Evolutionary conservation across 2,888 invertebrate species (phyloP), one percentile per base, ranked within the genome.

Genomic region (Anoncus sp.): DNA sequence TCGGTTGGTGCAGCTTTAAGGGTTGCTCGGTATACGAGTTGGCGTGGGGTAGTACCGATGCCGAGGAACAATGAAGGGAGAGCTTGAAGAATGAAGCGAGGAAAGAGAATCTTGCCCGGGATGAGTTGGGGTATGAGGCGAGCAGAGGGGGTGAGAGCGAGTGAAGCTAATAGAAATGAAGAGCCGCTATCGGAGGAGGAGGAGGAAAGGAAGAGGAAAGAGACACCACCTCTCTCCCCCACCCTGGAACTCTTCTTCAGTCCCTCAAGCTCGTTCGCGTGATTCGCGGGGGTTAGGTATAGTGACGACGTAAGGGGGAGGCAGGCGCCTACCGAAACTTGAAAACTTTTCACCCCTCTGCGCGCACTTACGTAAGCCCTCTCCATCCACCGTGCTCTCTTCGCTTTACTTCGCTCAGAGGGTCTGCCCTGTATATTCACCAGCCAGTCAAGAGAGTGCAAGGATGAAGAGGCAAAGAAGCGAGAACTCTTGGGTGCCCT

Each of bases 101-200:
- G 77, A 77, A 76, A 53, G 77, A 76, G 76, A 67, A n/a, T n/a
- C n/a, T n/a, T n/a, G n/a, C 76, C 69, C 38, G 53, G n/a, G 59
- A 31, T 18, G 16, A 22, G 31, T 10, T 10, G 22, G 14, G 31
- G 70, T n/a, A 14, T 24, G 51, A 14, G 51, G 51, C 3, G 18
- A 31, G 45, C 27, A 14, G 18, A 45, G 31, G 65, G 40, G 65
- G 31, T 22, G 53, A 80, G 75, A 82, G 82, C 81, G 84, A 81
- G 83, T 66, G 81, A 84, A 81, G 86, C 84, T 87, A 88, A 87
- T 88, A 87, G 88, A 88, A 88, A 87, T 84, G 86, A 87, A 87
- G 87, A 85, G 87, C 83, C 51, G 82, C 83, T 85, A 85, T 87
- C 88, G 85, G 81, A 83, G 55, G n/a, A n/a, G n/a, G n/a, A n/a